Base-by-base conservation (phyloP, 1,140 invertebrate genomes). In the Caenorhabditis briggsae region DNA sequence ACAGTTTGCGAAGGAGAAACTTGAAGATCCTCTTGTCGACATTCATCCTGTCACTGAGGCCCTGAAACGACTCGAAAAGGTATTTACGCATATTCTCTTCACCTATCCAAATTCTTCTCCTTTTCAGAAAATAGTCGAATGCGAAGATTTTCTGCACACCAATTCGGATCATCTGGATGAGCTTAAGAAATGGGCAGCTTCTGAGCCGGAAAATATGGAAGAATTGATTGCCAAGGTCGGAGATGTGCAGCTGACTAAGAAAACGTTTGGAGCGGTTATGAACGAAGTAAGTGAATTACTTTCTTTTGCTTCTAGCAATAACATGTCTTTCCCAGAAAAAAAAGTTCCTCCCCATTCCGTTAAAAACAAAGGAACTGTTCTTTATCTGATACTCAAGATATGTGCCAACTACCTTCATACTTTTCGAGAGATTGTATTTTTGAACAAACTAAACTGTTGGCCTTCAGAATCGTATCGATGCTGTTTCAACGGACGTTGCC, bases 121-220 rank as follows among this genome's bases (percentile, higher is more conserved):
- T 25, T 59, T 82, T 86, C 64, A 86, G 85, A 86, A 56, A 70
- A 83, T 86, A 18, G 25, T 48, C 23, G 70, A 86, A 61, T 53
- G 48, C 25, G 85, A 86, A 50, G 82, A 55, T 50, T 86, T 82
- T 18, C 18, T 86, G 25, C 48, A 64, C 23, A n/a, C 48, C 16
- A 86, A 86, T 50, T 86, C 85, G 16, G 85, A 86, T 82, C 41
- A 58, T 23, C 56, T 86, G 55, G 55, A 86, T 43, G 50, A 86
- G 70, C 56, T 86, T 14, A 86, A 82, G 25, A 83, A 83, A 46
- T 83, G 82, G 82, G 58, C 55, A 3, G 82, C 25, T 9, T 20
- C 82, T 1, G 43, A 58, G 12, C 33, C 82, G 11, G 53, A 83
- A 48, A 83, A 83, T 20, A 83, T 83, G 25, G 46, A 83, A 33